Evolutionary conservation across 2,797 vertebrate genomes (phyloP).

Genomic region (Periophthalmus magnuspinnatus): DNA sequence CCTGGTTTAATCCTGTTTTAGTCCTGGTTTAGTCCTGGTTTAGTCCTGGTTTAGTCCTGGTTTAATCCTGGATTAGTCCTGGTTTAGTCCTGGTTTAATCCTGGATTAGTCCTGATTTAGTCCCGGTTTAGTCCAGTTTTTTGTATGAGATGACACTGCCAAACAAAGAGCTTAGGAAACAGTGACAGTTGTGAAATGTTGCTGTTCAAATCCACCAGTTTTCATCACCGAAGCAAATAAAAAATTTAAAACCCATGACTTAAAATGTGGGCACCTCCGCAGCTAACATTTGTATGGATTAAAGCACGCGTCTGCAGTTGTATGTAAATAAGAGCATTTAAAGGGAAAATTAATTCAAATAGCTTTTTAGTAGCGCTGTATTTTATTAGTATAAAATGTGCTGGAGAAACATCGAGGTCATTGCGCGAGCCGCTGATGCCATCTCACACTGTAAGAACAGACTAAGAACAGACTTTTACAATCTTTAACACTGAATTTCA

Average conservation of each 20-base stretch:
- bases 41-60: too few relatives aligned
- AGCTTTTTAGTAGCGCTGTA: neutral
- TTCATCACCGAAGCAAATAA: slow-evolving; percentile 9
- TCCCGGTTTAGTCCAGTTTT: too few relatives aligned
- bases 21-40: too few relatives aligned
- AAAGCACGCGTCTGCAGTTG: neutral
- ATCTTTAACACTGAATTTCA: neutral
- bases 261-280: slow-evolving; percentile 40
- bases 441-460: neutral
- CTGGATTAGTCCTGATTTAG: too few relatives aligned
- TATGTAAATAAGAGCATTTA: slow-evolving; percentile 1
- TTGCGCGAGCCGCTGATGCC: neutral
- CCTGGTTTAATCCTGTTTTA: neutral
- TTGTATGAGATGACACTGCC: too few relatives aligned
- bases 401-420: slow-evolving; percentile 1
- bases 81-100: too few relatives aligned
- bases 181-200: neutral
- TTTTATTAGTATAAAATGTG: neutral
- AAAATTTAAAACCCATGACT: too few relatives aligned
- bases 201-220: neutral
- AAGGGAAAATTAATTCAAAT: neutral
- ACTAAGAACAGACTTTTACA: neutral
- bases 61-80: neutral
- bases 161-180: too few relatives aligned
- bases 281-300: slow-evolving; percentile 17